Percentiles rank a stretch among this genome's conserved stretches.
These are phyloP conservation scores for Luidia sarsii DNA, from an alignment of 53 echinoderm and acorn worm species.

Conservation along the genomic window DNA sequence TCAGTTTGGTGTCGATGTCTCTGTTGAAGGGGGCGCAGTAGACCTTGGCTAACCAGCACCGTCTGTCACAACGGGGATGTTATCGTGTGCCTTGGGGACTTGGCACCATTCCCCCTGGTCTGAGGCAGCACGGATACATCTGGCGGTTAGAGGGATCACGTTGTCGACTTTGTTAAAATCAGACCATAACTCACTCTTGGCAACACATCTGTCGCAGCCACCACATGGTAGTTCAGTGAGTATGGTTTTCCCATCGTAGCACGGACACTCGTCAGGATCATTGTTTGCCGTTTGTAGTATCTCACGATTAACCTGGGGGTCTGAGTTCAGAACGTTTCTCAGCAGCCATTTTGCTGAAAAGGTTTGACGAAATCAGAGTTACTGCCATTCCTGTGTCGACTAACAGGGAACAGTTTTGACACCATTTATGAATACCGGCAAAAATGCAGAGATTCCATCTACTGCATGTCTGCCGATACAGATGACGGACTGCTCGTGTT, in stretches of 20 bases:
- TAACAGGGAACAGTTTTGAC: slow-evolving; percentile 21
- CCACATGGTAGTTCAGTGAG: slow-evolving; percentile 59
- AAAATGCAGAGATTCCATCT: slow-evolving; percentile 34
- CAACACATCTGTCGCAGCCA: slow-evolving; percentile 44
- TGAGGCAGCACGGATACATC: neutral
- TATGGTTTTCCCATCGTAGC: slow-evolving; percentile 42
- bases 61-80: too few relatives aligned
- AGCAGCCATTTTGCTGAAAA: neutral
- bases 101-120: too few relatives aligned
- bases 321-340: too few relatives aligned
- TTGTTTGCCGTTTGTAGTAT: too few relatives aligned
- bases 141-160: slow-evolving; percentile 18
- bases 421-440: neutral
- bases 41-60: too few relatives aligned
- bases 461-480: neutral
- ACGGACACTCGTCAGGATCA: slow-evolving; percentile 29
- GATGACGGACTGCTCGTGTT: neutral
- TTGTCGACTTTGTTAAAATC: slow-evolving; percentile 45
- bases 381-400: slow-evolving; percentile 49
- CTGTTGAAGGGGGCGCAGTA: too few relatives aligned
- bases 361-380: slow-evolving; percentile 36
- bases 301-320: too few relatives aligned
- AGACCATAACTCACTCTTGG: slow-evolving; percentile 44
- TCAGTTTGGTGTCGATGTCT: too few relatives aligned
- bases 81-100: neutral